Evolutionary conservation across 2,113 vertebrate genomes (phyloP).

Genomic region (Sander vitreus): DNA sequence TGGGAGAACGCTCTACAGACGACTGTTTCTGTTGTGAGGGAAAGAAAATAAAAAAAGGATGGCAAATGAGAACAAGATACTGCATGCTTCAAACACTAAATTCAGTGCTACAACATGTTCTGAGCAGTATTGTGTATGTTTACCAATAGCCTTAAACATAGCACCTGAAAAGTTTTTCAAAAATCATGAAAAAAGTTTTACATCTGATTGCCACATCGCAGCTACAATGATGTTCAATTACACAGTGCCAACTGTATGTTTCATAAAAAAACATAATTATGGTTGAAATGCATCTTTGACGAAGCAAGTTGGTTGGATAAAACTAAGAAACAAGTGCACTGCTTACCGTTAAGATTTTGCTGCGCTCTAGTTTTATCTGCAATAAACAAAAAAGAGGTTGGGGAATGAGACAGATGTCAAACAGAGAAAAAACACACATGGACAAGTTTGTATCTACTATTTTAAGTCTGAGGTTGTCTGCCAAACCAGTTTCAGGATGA

Average conservation of each 20-base stretch:
- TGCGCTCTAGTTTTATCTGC: constrained; percentile 86
- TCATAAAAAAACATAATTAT: neutral
- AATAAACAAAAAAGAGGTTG: constrained; percentile 34
- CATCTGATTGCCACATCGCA: neutral
- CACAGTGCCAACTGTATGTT: neutral
- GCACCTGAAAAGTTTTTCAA: too few relatives aligned
- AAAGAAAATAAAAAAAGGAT: neutral
- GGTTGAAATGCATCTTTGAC: neutral
- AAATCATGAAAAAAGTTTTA: neutral
- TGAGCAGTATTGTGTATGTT: neutral
- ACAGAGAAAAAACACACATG: neutral
- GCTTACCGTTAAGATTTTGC: constrained; percentile 83
- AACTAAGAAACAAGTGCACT: neutral
- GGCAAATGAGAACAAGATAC: neutral
- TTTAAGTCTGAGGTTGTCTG: neutral
- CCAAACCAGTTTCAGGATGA: neutral
- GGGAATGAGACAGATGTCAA: neutral
- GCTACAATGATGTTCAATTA: neutral
- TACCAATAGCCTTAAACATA: neutral
- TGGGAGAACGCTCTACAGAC: constrained; percentile 64
- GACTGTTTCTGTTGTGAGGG: constrained; percentile 66
- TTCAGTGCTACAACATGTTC: neutral
- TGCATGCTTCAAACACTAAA: neutral
- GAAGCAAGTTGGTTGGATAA: neutral
- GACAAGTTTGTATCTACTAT: neutral